A percentile compares a stretch with the other conserved stretches of the same genome.
Evolutionary conservation across 1,140 invertebrate genomes (phyloP).

Genomic region (Streblospio benedicti): DNA sequence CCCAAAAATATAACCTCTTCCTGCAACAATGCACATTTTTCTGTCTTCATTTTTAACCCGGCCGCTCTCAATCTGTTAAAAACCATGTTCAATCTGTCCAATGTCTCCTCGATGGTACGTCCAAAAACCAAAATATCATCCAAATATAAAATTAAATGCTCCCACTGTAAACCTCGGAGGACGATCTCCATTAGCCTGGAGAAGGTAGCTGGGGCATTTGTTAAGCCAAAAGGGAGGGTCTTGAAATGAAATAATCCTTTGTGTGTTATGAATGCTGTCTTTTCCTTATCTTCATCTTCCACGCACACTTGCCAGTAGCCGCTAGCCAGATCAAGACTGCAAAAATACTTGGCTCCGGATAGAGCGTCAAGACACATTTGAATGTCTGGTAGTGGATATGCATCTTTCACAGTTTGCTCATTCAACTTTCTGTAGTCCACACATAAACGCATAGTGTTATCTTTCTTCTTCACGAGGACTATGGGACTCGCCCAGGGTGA

Average conservation of each 20-base stretch:
- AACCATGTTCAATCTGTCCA: constrained; percentile 30
- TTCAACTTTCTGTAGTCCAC: constrained; percentile 31
- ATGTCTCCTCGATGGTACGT: constrained; percentile 41
- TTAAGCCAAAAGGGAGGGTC: constrained; percentile 3
- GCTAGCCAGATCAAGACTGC: background rate
- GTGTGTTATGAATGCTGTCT: constrained; percentile 5
- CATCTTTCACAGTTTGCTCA: constrained; percentile 21
- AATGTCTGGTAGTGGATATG: constrained; percentile 28
- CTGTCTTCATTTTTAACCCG: constrained; percentile 45
- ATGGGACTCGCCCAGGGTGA: constrained; percentile 31
- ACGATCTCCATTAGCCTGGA: constrained; percentile 7
- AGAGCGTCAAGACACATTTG: constrained; percentile 24
- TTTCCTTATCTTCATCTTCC: background rate
- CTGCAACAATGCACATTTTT: constrained; percentile 35
- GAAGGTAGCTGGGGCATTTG: constrained; percentile 3
- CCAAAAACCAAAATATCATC: constrained; percentile 9
- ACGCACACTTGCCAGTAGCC: constrained; percentile 4
- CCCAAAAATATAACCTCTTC: constrained; percentile 42
- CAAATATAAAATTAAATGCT: constrained; percentile 2
- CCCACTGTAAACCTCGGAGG: background rate
- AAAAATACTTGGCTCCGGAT: background rate
- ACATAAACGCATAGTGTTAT: constrained; percentile 25
- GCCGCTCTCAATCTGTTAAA: constrained; percentile 36
- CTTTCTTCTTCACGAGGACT: constrained; percentile 30
- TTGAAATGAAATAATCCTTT: constrained; percentile 4